phyloP scores from a whole-genome alignment of 30 jellyfish, hydroid and myxozoan species.

The Turritopsis dohrnii region DNA sequence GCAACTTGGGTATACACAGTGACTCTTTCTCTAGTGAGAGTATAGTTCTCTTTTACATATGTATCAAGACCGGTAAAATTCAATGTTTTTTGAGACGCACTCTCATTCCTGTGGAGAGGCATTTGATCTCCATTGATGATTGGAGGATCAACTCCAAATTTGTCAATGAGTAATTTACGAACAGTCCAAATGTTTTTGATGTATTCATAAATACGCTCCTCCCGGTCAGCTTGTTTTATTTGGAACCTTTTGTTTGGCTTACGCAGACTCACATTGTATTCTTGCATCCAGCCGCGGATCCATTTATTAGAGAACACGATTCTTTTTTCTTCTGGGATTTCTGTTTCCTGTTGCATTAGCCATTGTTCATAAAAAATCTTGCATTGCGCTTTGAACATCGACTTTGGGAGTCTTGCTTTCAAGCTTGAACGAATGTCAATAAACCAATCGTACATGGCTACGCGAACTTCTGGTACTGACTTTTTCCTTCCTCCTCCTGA shows the following conservation, averaged over 20 bases:
- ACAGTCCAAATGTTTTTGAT: conserved; percentile 3
- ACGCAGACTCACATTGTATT: too few species aligned
- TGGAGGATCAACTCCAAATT: conserved; percentile 75
- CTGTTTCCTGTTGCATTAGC: background rate
- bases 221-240: conserved; percentile 33
- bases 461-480: background rate
- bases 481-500: background rate
- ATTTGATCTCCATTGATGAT: conserved; percentile 63
- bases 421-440: background rate
- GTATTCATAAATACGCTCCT: background rate
- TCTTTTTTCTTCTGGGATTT: conserved; percentile 1
- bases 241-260: conserved; percentile 46
- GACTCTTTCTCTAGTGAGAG: conserved; percentile 21
- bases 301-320: conserved; percentile 27
- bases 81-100: conserved; percentile 41
- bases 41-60: conserved; percentile 39
- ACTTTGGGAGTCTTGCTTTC: background rate
- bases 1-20: conserved; percentile 39
- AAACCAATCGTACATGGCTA: background rate
- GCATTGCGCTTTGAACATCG: background rate
- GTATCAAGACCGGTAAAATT: conserved; percentile 46
- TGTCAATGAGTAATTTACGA: too few species aligned
- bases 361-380: too few species aligned
- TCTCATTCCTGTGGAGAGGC: conserved; percentile 27
- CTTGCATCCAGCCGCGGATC: conserved; percentile 53